phyloP scores from a whole-genome alignment of 2,888 invertebrate species.

The Muschampia plurimacula region DNA sequence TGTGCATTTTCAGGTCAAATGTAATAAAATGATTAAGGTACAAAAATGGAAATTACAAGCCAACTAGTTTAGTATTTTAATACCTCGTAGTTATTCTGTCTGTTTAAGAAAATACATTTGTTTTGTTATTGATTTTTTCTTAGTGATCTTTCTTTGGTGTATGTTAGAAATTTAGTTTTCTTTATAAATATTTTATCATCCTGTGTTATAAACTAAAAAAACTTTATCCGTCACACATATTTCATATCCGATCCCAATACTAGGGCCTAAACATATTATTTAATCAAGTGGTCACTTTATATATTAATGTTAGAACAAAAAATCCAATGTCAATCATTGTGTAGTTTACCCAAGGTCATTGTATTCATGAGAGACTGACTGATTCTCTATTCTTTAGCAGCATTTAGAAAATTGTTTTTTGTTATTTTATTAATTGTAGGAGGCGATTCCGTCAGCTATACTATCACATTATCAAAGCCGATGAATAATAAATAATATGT shows the following conservation, averaged over 20 bases:
- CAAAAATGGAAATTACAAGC: conserved; percentile 28
- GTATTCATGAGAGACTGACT: conserved; percentile 82
- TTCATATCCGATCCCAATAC: conserved; percentile 30
- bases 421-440: conserved; percentile 66
- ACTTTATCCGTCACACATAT: conserved; percentile 33
- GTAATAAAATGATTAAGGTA: conserved; percentile 25
- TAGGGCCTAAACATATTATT: conserved; percentile 13
- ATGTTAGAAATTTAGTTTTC: conserved; percentile 10
- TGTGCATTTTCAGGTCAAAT: conserved; percentile 25
- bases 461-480: conserved; percentile 51
- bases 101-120: not conserved
- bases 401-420: conserved; percentile 78
- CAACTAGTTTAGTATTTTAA: conserved; percentile 23
- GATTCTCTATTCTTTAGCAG: conserved; percentile 78
- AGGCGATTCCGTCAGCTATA: conserved; percentile 43
- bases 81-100: conserved; percentile 26
- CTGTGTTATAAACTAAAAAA: conserved; percentile 16
- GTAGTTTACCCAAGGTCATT: conserved; percentile 51
- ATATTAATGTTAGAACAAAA: conserved; percentile 23
- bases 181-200: conserved; percentile 1
- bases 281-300: conserved; percentile 15
- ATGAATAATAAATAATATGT: conserved; percentile 43
- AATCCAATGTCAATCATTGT: conserved; percentile 44
- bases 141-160: conserved; percentile 24
- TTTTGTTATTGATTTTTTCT: conserved; percentile 16